These are phyloP conservation scores for Trachurus trachurus DNA, from an alignment of 2,797 vertebrate genomes.

Conservation along the genomic window DNA sequence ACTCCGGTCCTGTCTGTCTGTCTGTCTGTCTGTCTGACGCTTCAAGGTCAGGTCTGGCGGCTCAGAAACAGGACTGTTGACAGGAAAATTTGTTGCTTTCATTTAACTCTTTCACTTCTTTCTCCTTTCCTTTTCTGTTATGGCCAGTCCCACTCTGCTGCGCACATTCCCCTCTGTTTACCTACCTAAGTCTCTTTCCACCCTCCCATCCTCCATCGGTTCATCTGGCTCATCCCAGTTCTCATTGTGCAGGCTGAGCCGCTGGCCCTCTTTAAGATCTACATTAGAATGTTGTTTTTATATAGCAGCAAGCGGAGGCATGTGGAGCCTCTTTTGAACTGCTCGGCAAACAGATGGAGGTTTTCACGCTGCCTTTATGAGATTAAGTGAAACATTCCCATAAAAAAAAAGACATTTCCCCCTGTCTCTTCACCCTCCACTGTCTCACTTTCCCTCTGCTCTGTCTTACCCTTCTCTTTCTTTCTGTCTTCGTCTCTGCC, in stretches of 20 bases:
- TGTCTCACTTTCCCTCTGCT: conserved; percentile 36
- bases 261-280: conserved; percentile 76
- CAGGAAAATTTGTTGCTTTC: conserved; percentile 57
- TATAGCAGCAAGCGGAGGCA: conserved; percentile 85
- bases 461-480: background rate
- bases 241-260: conserved; percentile 79
- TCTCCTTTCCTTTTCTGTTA: conserved; percentile 21
- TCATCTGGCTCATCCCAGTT: conserved; percentile 70
- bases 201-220: conserved; percentile 50
- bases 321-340: conserved; percentile 82
- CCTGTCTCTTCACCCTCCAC: conserved; percentile 55
- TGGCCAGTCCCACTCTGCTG: conserved; percentile 12
- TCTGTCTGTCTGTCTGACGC: conserved; percentile 30
- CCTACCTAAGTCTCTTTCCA: conserved; percentile 52
- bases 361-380: conserved; percentile 84
- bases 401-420: conserved; percentile 78
- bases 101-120: conserved; percentile 49
- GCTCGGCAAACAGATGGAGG: conserved; percentile 81
- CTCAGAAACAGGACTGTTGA: conserved; percentile 49
- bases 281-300: conserved; percentile 85
- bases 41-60: conserved; percentile 47
- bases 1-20: conserved; percentile 28
- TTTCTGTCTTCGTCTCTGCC: conserved; percentile 15
- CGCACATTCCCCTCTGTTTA: conserved; percentile 44
- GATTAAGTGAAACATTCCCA: conserved; percentile 87